These are phyloP conservation scores for Luperina nickerlii DNA, from an alignment of 2,888 invertebrate species.

Conservation along the genomic window DNA sequence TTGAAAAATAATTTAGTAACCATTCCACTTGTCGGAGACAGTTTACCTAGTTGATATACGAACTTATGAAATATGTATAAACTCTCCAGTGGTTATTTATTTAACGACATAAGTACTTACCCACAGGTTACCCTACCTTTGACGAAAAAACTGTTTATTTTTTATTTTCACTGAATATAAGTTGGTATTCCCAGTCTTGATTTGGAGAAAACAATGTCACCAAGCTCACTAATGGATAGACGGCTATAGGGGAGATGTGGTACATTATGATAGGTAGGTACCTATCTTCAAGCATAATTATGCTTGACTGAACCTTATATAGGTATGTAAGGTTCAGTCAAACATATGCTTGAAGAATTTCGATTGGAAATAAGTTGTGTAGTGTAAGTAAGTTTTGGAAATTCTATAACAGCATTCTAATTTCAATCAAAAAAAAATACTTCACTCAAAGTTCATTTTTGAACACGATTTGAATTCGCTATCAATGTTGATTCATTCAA, in stretches of 20 bases:
- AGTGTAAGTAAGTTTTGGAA: too few relatives aligned
- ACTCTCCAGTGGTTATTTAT: background rate
- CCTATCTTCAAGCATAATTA: too few relatives aligned
- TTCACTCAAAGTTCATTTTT: background rate
- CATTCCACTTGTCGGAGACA: background rate
- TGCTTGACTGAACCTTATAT: too few relatives aligned
- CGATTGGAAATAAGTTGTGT: background rate
- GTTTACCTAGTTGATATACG: too few relatives aligned
- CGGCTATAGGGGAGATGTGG: background rate
- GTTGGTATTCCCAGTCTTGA: background rate
- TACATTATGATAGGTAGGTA: background rate
- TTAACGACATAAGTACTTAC: background rate
- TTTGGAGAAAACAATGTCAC: background rate
- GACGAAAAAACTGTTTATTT: background rate
- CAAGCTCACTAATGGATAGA: background rate
- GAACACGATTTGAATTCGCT: background rate
- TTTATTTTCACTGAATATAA: background rate
- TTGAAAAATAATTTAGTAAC: background rate
- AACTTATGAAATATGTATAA: background rate
- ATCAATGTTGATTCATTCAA: background rate
- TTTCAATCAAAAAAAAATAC: background rate
- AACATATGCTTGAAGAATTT: background rate
- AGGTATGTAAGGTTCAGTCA: background rate
- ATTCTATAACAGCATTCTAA: background rate
- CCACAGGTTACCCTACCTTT: background rate